Evolutionary conservation across 2,888 invertebrate species (phyloP).

Genomic region (Antheraea assamensis): DNA sequence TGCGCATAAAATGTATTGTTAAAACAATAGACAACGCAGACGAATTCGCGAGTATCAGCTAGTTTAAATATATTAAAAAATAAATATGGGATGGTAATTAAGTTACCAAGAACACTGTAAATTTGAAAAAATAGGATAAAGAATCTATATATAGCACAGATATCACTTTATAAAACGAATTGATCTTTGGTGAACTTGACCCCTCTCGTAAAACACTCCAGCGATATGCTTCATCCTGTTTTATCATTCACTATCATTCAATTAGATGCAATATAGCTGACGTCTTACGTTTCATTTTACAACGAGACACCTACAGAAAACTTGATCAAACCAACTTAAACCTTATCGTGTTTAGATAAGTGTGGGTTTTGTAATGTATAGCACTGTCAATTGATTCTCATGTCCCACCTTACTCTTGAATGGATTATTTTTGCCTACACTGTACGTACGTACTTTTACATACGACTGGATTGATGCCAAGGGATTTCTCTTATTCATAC

Average conservation of each 20-base stretch:
- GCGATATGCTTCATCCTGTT: constrained; percentile 47
- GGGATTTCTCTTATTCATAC: constrained; percentile 47
- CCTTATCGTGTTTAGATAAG: neutral
- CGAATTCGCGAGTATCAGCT: too few species aligned
- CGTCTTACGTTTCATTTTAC: constrained; percentile 12
- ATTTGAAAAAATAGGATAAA: neutral
- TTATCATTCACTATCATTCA: constrained; percentile 21
- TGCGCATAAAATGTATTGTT: too few species aligned
- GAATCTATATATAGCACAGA: constrained; percentile 13
- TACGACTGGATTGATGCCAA: constrained; percentile 66
- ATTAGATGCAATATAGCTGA: constrained; percentile 10
- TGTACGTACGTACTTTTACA: constrained; percentile 60
- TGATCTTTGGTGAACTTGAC: constrained; percentile 67
- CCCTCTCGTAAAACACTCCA: constrained; percentile 56
- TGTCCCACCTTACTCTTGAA: constrained; percentile 66
- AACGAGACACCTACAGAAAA: neutral
- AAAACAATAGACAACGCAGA: too few species aligned
- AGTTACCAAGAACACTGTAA: neutral
- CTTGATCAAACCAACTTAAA: neutral
- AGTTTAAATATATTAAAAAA: neutral
- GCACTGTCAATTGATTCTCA: constrained; percentile 58
- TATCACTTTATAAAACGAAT: constrained; percentile 46
- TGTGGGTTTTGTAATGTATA: constrained; percentile 31
- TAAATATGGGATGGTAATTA: neutral
- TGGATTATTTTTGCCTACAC: constrained; percentile 74